A percentile compares a stretch with the other conserved stretches of the same genome.
These are phyloP conservation scores for Drosophila melanogaster DNA, from an alignment of 1,140 invertebrate species.

Conservation along the genomic window DNA sequence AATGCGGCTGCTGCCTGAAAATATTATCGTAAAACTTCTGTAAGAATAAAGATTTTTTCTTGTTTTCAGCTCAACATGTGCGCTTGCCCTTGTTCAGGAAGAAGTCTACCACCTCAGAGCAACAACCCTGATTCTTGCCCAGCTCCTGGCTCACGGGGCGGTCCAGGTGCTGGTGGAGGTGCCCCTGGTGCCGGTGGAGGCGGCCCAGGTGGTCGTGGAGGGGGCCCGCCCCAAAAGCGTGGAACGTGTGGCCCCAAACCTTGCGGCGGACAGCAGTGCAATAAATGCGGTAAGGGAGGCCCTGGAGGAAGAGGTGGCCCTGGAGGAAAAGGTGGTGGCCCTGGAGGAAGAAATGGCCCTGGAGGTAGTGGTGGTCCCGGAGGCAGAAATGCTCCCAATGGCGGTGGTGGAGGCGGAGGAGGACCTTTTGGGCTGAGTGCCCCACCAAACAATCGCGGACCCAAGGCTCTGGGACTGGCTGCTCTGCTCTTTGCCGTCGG, in stretches of 20 bases:
- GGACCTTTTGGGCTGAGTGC: background rate
- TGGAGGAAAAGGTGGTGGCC: background rate
- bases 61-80: constrained; percentile 19
- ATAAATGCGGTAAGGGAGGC: constrained; percentile 11
- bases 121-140: background rate
- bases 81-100: constrained; percentile 24
- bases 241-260: constrained; percentile 24
- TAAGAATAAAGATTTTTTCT: background rate
- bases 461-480: constrained; percentile 26
- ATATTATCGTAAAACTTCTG: constrained; percentile 16
- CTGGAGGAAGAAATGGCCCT: background rate
- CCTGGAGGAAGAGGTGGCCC: background rate
- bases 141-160: background rate
- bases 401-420: background rate
- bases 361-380: background rate
- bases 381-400: background rate
- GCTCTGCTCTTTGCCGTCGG: constrained; percentile 54
- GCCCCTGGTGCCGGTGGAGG: background rate
- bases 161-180: background rate
- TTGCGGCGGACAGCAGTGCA: constrained; percentile 11
- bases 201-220: background rate
- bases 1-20: constrained; percentile 85
- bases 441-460: constrained; percentile 36
- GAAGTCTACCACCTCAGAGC: background rate
- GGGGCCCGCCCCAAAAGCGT: background rate